A percentile compares a stretch with the other conserved stretches of the same genome.
phyloP scores from a whole-genome alignment of 2,888 invertebrate species.

The Tetragonisca angustula region DNA sequence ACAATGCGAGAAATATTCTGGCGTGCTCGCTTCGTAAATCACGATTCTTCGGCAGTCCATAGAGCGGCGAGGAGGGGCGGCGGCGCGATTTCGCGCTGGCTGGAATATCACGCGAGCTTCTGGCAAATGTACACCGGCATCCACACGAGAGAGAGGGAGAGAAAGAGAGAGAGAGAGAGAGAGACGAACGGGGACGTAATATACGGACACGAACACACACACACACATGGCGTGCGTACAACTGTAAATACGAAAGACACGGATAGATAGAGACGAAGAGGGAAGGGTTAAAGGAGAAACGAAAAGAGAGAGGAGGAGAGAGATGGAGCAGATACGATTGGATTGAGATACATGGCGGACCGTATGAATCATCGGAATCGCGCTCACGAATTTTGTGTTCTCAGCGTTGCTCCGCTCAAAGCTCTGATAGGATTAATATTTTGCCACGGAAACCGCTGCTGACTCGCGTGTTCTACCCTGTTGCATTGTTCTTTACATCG shows the following conservation, averaged over 20 bases:
- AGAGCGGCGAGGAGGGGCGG: conserved; percentile 50
- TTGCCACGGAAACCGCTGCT: conserved; percentile 9
- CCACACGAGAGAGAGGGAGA: conserved; percentile 8
- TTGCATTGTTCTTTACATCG: too few species aligned
- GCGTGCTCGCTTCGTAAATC: conserved; percentile 79
- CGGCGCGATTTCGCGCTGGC: conserved; percentile 50
- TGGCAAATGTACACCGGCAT: conserved; percentile 62
- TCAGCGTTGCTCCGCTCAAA: conserved; percentile 23
- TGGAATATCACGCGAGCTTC: conserved; percentile 69
- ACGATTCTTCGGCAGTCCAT: conserved; percentile 75
- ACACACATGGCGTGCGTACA: too few species aligned
- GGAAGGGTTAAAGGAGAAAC: background rate
- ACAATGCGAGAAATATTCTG: conserved; percentile 82
- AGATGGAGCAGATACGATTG: conserved; percentile 19
- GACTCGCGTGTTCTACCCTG: background rate
- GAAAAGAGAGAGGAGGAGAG: background rate
- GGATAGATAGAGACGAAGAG: conserved; percentile 9
- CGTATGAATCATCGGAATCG: conserved; percentile 52
- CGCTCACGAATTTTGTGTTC: conserved; percentile 42
- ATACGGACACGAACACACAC: background rate
- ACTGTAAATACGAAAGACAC: background rate
- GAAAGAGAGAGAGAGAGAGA: too few species aligned
- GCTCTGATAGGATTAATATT: conserved; percentile 43
- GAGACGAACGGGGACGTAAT: background rate
- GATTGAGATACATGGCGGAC: conserved; percentile 50